Conservation (phyloP, 2,113 vertebrate species). For the Podarcis cretensis region DNA sequence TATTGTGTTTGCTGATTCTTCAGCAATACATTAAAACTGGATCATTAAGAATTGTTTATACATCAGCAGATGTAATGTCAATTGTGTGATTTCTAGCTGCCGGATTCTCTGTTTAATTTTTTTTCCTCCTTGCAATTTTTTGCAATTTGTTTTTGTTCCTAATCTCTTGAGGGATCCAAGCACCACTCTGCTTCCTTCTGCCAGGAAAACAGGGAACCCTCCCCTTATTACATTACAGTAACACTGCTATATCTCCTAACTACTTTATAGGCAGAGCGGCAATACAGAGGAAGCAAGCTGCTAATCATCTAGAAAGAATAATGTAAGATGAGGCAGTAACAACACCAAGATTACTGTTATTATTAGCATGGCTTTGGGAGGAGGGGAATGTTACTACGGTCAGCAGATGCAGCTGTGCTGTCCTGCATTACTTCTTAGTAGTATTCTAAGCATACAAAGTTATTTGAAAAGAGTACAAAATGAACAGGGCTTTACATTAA, state of each 20-base stretch:
- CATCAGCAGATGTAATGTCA: not conserved
- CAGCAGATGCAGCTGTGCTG: constrained; percentile 40
- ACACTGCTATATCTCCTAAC: constrained; percentile 60
- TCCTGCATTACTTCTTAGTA: constrained; percentile 35
- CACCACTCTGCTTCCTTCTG: not conserved
- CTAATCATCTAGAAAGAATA: constrained; percentile 64
- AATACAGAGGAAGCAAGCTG: constrained; percentile 69
- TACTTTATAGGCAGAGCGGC: constrained; percentile 73
- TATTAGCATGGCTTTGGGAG: constrained; percentile 55
- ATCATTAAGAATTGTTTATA: not conserved
- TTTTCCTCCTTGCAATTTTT: too few relatives aligned
- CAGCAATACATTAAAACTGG: not conserved
- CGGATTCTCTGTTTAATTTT: not conserved
- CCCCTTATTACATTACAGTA: constrained; percentile 69
- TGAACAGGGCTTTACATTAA: constrained; percentile 82
- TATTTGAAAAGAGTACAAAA: constrained; percentile 56
- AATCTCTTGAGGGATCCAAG: constrained; percentile 1
- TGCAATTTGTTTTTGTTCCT: not conserved
- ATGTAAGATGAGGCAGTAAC: constrained; percentile 41
- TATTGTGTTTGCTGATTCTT: not conserved
- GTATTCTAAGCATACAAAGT: constrained; percentile 58
- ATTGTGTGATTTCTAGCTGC: not conserved
- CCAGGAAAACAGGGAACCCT: constrained; percentile 19
- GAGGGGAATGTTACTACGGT: constrained; percentile 34
- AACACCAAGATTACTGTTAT: constrained; percentile 40